Evolutionary conservation across 1,140 invertebrate genomes (phyloP).

Genomic region (Macrotrachela quadricornifera): DNA sequence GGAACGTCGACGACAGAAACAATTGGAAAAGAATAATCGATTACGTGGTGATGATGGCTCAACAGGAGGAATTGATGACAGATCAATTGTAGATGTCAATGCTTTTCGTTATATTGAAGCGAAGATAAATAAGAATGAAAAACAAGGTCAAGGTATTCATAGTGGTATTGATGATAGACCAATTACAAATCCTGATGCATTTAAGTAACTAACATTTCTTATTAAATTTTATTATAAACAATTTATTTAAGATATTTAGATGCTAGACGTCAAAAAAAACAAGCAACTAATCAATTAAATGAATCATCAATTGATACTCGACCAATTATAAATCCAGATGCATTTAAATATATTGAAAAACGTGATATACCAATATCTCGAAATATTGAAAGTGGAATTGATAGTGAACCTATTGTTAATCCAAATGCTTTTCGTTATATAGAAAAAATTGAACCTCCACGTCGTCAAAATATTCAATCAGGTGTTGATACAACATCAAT

Average conservation of each 20-base stretch:
- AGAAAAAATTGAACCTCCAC: neutral
- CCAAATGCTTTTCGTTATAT: slow-evolving; percentile 6
- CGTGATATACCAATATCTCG: neutral
- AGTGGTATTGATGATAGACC: slow-evolving; percentile 4
- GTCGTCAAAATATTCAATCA: neutral
- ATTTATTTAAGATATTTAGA: no score
- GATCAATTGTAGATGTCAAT: slow-evolving; percentile 4
- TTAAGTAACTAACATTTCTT: slow-evolving; percentile 6
- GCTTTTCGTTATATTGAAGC: slow-evolving; percentile 13
- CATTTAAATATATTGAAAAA: slow-evolving; percentile 1
- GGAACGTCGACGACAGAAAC: no score
- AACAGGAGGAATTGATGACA: neutral
- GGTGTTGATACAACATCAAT: slow-evolving; percentile 2
- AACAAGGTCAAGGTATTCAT: slow-evolving; percentile 19
- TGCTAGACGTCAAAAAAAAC: neutral
- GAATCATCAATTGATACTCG: neutral
- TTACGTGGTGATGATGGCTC: no score
- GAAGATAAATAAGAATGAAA: slow-evolving; percentile 16
- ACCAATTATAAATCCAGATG: slow-evolving; percentile 6
- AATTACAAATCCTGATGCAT: slow-evolving; percentile 7
- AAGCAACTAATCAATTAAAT: neutral
- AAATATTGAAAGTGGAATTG: slow-evolving; percentile 4
- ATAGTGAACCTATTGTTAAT: slow-evolving; percentile 2
- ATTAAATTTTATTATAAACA: no score
- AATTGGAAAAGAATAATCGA: no score